These are phyloP conservation scores for Poeciliopsis prolifica DNA, from an alignment of 2,113 vertebrate genomes.

Conservation along the genomic window DNA sequence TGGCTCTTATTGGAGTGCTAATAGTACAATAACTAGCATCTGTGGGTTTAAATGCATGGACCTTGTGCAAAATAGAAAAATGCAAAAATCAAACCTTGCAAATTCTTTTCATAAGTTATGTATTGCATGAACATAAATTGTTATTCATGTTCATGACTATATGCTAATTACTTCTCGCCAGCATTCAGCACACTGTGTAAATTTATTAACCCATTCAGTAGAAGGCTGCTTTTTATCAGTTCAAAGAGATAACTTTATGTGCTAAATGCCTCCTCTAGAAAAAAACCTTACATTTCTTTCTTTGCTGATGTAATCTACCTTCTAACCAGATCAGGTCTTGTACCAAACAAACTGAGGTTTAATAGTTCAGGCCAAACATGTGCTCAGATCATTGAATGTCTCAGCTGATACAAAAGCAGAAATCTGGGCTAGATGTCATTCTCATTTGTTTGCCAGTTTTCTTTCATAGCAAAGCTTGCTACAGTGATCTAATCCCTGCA, in stretches of 20 bases:
- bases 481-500: constrained; percentile 26
- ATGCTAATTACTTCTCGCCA: background rate
- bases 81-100: too few relatives aligned
- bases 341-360: constrained; percentile 34
- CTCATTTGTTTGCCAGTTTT: constrained; percentile 7
- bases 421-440: constrained; percentile 10
- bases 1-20: background rate
- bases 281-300: constrained; percentile 33
- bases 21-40: background rate
- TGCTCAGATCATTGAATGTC: constrained; percentile 32
- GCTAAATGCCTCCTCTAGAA: constrained; percentile 30
- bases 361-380: constrained; percentile 15
- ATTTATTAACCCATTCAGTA: constrained; percentile 30
- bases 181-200: constrained; percentile 28
- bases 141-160: background rate
- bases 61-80: too few relatives aligned
- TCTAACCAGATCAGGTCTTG: constrained; percentile 50
- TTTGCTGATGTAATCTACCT: constrained; percentile 63
- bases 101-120: constrained; percentile 4
- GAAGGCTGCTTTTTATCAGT: constrained; percentile 72
- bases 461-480: constrained; percentile 19
- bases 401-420: constrained; percentile 11
- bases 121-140: background rate
- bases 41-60: background rate
- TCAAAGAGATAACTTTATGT: constrained; percentile 45